phyloP scores from a whole-genome alignment of 2,888 invertebrate species.

The Agriopis aurantiaria region DNA sequence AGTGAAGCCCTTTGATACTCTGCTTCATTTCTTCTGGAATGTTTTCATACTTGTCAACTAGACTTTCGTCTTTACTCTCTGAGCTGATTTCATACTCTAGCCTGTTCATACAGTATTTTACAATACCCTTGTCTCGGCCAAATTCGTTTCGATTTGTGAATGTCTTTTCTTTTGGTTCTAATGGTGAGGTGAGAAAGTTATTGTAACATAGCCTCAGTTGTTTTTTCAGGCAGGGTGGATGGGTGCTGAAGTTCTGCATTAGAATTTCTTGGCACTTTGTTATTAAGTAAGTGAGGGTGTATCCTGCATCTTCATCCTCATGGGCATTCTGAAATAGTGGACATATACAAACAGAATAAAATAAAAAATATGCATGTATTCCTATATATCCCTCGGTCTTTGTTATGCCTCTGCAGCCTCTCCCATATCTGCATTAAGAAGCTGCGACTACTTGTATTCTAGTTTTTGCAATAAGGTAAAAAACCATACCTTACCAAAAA shows the following conservation, averaged over 20 bases:
- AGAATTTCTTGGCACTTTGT: constrained; percentile 72
- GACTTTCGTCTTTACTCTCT: constrained; percentile 67
- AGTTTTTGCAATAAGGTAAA: not conserved
- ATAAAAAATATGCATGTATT: not conserved
- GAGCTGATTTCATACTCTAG: constrained; percentile 71
- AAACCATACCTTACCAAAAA: not conserved
- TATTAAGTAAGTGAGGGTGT: constrained; percentile 62
- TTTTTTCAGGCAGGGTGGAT: constrained; percentile 71
- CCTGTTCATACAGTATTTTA: constrained; percentile 76
- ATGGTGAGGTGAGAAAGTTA: constrained; percentile 69
- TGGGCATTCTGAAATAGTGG: constrained; percentile 76
- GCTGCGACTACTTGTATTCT: not conserved
- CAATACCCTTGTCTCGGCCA: constrained; percentile 67
- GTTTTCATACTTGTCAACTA: constrained; percentile 67
- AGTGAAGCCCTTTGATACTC: constrained; percentile 70
- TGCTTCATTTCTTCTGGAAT: constrained; percentile 71
- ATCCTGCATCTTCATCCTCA: constrained; percentile 64
- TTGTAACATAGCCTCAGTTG: constrained; percentile 68
- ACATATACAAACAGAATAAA: not conserved
- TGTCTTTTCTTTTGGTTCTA: constrained; percentile 67
- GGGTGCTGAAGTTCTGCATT: constrained; percentile 68
- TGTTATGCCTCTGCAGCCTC: no score
- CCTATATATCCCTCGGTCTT: no score
- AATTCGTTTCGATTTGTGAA: constrained; percentile 70
- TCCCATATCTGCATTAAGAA: no score